A percentile compares a stretch with the other conserved stretches of the same genome.
Conservation (phyloP, 53 echinoderm and acorn worm genomes). For the Henricia sp. region DNA sequence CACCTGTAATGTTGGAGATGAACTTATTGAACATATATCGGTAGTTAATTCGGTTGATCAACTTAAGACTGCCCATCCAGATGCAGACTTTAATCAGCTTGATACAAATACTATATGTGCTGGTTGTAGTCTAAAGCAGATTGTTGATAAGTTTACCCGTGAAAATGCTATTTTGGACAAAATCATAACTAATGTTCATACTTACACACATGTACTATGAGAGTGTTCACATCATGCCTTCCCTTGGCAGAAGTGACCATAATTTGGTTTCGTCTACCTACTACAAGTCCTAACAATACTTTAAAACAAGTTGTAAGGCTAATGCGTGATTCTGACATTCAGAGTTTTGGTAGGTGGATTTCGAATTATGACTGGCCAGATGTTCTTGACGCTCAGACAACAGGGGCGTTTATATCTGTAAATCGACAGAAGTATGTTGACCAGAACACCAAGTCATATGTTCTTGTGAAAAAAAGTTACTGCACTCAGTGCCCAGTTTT, state of each 20-base stretch:
- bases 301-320: constrained; percentile 16
- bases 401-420: too few relatives aligned
- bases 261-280: constrained; percentile 1
- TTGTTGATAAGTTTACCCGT: constrained; percentile 38
- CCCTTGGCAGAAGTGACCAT: constrained; percentile 52
- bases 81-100: constrained; percentile 33
- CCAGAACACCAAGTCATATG: too few relatives aligned
- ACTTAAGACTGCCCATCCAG: constrained; percentile 12
- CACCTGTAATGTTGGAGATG: constrained; percentile 9
- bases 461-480: too few relatives aligned
- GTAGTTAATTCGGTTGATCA: background rate
- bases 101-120: background rate
- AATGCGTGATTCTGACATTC: constrained; percentile 35
- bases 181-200: constrained; percentile 26
- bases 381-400: constrained; percentile 14
- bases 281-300: background rate
- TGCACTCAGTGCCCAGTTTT: too few relatives aligned
- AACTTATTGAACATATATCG: constrained; percentile 21
- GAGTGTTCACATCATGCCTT: constrained; percentile 17
- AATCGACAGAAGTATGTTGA: too few relatives aligned
- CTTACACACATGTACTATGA: constrained; percentile 21
- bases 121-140: constrained; percentile 13
- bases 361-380: constrained; percentile 23
- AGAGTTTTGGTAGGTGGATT: constrained; percentile 8
- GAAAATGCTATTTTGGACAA: background rate